These are phyloP conservation scores for Lagopus leucura DNA, from an alignment of 2,113 vertebrate species.

Conservation along the genomic window DNA sequence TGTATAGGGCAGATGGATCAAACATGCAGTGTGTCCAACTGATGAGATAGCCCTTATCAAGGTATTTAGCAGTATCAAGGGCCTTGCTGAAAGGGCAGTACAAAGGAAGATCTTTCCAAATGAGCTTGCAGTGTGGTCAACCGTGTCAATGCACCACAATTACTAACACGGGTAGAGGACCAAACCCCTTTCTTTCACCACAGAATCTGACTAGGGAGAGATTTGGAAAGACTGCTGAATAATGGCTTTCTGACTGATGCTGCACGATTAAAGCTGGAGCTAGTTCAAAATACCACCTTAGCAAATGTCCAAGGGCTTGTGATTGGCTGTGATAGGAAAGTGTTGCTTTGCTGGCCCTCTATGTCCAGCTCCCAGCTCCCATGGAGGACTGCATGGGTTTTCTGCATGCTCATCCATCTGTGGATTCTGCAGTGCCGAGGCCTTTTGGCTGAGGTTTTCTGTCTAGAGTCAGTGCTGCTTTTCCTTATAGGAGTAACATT, in stretches of 20 bases:
- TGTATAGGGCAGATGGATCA: neutral
- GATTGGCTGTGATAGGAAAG: too few species aligned
- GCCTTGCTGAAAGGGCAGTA: neutral
- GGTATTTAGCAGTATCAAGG: neutral
- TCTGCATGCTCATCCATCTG: too few species aligned
- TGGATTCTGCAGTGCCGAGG: too few species aligned
- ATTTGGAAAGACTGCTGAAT: neutral
- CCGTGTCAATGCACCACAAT: neutral
- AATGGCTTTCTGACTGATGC: neutral
- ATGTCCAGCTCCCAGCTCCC: too few species aligned
- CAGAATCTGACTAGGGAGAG: neutral
- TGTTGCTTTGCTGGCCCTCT: too few species aligned
- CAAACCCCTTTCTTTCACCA: neutral
- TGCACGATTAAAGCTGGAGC: too few species aligned
- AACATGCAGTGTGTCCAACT: neutral
- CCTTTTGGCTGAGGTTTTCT: too few species aligned
- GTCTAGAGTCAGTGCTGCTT: too few species aligned
- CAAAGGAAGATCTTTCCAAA: neutral
- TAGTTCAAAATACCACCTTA: too few species aligned
- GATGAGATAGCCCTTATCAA: neutral
- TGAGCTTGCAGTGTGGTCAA: neutral
- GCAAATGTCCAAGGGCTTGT: too few species aligned
- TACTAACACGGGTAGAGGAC: neutral
- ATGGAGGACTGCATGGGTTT: too few species aligned
- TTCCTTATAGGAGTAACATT: too few species aligned